Conservation (phyloP, 2,113 vertebrate species). For the Opisthocomus hoazin region DNA sequence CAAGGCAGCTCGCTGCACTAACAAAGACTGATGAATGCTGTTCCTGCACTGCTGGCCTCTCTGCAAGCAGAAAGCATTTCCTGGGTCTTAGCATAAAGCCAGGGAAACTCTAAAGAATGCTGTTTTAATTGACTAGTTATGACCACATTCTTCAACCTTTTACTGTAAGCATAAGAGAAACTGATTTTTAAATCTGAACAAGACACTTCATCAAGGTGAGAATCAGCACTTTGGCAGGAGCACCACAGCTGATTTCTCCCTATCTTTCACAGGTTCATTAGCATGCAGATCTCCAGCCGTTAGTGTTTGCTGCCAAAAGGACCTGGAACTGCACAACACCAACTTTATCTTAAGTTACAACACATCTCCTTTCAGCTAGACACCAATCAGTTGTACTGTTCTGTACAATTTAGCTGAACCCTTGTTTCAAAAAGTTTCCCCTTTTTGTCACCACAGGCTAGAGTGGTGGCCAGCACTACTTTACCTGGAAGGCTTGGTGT, state of each 20-base stretch:
- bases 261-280: conserved; percentile 55
- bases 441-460: background rate
- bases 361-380: conserved; percentile 43
- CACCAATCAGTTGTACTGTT: background rate
- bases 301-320: conserved; percentile 54
- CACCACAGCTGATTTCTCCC: background rate
- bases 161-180: conserved; percentile 39
- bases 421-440: conserved; percentile 21
- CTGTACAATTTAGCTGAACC: background rate
- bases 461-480: background rate
- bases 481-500: background rate
- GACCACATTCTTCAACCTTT: conserved; percentile 53
- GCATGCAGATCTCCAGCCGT: conserved; percentile 30
- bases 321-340: conserved; percentile 65
- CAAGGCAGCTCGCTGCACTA: conserved; percentile 42
- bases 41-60: conserved; percentile 15
- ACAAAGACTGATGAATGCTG: conserved; percentile 64
- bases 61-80: conserved; percentile 21
- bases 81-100: conserved; percentile 24
- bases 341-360: conserved; percentile 54
- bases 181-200: conserved; percentile 35
- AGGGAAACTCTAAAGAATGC: conserved; percentile 53
- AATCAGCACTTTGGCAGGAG: conserved; percentile 59
- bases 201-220: conserved; percentile 39
- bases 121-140: conserved; percentile 61